These are phyloP conservation scores for Ashinkailepas kermadecensis DNA, from an alignment of 2,888 invertebrate species.

Conservation along the genomic window DNA sequence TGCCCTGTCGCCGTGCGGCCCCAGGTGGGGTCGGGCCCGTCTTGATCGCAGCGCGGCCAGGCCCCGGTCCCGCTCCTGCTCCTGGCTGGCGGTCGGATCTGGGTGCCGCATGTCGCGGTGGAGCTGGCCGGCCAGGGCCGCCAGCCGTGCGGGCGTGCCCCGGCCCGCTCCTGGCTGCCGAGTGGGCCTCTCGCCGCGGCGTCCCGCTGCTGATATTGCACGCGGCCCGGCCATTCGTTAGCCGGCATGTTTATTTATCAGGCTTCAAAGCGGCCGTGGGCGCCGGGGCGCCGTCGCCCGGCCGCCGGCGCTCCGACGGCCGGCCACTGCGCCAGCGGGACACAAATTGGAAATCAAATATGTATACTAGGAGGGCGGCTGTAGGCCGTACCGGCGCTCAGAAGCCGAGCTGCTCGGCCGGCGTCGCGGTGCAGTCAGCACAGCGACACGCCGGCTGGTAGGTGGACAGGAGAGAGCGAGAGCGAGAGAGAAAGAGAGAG, in stretches of 20 bases:
- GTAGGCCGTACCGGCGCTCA: background rate
- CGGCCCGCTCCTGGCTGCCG: too few species aligned
- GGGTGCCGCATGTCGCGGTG: too few species aligned
- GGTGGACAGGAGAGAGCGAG: background rate
- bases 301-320: background rate
- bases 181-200: background rate
- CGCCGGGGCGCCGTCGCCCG: background rate
- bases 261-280: background rate
- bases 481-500: background rate
- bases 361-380: background rate
- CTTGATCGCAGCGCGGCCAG: too few species aligned
- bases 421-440: too few species aligned
- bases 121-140: too few species aligned
- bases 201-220: background rate
- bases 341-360: background rate
- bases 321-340: background rate
- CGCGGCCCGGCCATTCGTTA: conserved; percentile 12
- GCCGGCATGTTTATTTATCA: conserved; percentile 14
- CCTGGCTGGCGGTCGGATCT: too few species aligned
- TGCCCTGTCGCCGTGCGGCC: background rate
- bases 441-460: background rate
- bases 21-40: too few species aligned
- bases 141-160: too few species aligned
- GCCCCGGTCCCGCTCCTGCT: too few species aligned
- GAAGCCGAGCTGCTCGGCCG: too few species aligned